Conservation (phyloP, 2,888 invertebrate genomes). For the Cataglyphis altisquamis region DNA sequence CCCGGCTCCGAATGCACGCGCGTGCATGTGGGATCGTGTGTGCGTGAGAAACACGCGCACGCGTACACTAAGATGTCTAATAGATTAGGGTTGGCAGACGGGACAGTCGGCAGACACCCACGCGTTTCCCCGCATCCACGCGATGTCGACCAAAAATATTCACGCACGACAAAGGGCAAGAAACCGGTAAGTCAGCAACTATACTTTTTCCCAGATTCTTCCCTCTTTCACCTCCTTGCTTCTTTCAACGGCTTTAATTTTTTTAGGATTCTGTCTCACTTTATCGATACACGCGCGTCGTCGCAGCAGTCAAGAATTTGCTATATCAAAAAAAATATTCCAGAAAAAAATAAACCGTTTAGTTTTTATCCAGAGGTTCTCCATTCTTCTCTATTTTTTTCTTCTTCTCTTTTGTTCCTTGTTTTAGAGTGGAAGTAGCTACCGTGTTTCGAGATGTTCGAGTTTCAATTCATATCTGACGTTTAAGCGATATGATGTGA, state of each 20-base stretch:
- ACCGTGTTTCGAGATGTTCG: not conserved
- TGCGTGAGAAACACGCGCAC: slow-evolving; percentile 59
- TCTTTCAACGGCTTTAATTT: slow-evolving; percentile 8
- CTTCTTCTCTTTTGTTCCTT: not conserved
- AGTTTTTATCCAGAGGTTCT: not conserved
- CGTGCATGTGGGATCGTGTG: slow-evolving; percentile 55
- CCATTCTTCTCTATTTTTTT: not conserved
- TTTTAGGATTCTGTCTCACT: slow-evolving; percentile 23
- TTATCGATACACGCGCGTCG: not conserved
- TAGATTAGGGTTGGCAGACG: slow-evolving; percentile 75
- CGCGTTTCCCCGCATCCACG: slow-evolving; percentile 76
- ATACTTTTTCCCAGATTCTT: slow-evolving; percentile 67
- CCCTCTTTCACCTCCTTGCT: slow-evolving; percentile 41
- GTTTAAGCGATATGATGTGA: not conserved
- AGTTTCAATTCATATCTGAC: not conserved
- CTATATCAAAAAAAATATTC: not conserved
- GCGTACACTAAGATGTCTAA: slow-evolving; percentile 65
- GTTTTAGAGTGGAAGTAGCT: not conserved
- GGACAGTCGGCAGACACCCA: slow-evolving; percentile 76
- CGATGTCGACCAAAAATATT: slow-evolving; percentile 80
- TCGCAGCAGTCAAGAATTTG: not conserved
- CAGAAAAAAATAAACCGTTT: not conserved
- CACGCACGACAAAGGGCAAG: slow-evolving; percentile 78
- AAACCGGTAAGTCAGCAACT: slow-evolving; percentile 78
- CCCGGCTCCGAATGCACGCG: slow-evolving; percentile 49